Base-by-base conservation (phyloP, 2,888 invertebrate species). In the Drosophila multiciliata region DNA sequence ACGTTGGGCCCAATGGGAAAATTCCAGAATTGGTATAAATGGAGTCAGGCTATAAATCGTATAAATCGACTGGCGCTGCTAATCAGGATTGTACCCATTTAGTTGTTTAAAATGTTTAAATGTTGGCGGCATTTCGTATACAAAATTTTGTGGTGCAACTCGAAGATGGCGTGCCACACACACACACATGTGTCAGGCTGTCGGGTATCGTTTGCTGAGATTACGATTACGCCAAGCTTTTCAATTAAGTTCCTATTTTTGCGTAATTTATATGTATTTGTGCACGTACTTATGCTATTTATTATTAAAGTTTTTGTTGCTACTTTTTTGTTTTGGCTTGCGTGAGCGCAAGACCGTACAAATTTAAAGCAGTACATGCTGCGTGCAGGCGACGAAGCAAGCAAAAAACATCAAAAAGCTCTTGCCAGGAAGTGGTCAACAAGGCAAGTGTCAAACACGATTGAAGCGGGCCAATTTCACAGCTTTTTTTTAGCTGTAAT, bases 361-460 rank as follows among this genome's bases (percentile, higher is more conserved):
- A 70, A 40, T 53, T 45, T 20, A 76, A 66, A 66, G 50, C 45
- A 42, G 75, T 66, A 70, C 8, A 11, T 53, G 65, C 75, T 60
- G 65, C 48, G 35, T 40, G 63, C 57, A 59, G 29, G 61, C 55
- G 35, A 38, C 26, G 17, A 54, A 54, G 49, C 49, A 29, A 52
- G 20, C n/a, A n/a, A 66, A 66, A 63, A 64, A 20, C 45, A 45
- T 7, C 45, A 45, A 20, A 3, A 15, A 45, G 36, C 15, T 32
- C n/a, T 48, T 33, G 20, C 8, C 59, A 52, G 77, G 58, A 75
- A 67, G 64, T 59, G 53, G 33, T 26, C 48, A 64, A 72, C 58
- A 59, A 72, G 61, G 71, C 61, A 71, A 66, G 76, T 79, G 75
- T 75, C 76, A 75, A 73, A 75, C 45, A 45, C 52, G 17, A 64